Conservation (phyloP, 2,113 vertebrate species). For the Origma solitaria region DNA sequence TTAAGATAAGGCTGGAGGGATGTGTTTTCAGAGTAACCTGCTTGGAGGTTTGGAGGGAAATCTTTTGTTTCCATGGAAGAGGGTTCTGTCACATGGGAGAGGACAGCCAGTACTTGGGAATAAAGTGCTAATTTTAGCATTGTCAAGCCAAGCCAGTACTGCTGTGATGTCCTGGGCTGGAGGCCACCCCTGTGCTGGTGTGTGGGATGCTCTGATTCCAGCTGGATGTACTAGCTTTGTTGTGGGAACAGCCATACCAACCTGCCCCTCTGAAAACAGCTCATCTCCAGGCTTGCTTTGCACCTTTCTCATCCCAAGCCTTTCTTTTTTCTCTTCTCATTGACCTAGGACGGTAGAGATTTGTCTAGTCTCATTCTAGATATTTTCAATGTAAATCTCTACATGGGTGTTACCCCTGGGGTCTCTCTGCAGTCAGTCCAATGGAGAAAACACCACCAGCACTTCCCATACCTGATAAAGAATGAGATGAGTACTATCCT, state of each 20-base stretch:
- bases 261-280: background rate
- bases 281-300: background rate
- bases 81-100: background rate
- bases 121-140: conserved; percentile 23
- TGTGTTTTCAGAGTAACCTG: background rate
- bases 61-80: background rate
- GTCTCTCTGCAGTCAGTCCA: background rate
- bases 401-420: accelerated
- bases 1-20: background rate
- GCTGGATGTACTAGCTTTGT: background rate
- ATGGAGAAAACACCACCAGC: background rate
- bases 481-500: background rate
- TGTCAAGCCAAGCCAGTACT: background rate
- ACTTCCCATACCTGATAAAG: background rate
- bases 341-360: background rate
- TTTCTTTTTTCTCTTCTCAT: background rate
- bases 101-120: background rate
- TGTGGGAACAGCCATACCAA: background rate
- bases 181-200: background rate
- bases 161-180: background rate
- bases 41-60: background rate
- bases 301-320: background rate
- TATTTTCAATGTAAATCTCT: background rate
- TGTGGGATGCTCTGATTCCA: background rate
- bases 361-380: background rate